A percentile compares a stretch with the other conserved stretches of the same genome.
Evolutionary conservation across 2,113 vertebrate species (phyloP).

Genomic region (Thamnophis sirtalis): DNA sequence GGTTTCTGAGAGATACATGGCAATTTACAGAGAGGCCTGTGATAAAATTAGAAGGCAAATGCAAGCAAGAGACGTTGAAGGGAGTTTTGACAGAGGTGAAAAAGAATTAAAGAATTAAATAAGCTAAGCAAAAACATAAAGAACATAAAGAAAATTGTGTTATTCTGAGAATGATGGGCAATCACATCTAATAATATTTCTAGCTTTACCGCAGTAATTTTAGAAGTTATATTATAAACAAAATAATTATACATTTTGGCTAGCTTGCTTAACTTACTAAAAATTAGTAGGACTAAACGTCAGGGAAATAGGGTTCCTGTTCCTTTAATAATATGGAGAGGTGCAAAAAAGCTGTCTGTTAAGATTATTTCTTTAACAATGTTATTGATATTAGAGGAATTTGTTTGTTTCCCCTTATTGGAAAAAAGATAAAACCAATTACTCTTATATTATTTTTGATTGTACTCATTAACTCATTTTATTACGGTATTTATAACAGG

Average conservation of each 20-base stretch:
- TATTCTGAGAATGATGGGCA: not conserved
- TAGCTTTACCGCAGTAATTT: not conserved
- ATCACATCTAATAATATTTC: not conserved
- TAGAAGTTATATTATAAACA: not conserved
- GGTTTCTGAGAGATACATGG: constrained; percentile 26
- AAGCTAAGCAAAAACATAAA: not conserved
- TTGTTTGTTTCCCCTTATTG: not conserved
- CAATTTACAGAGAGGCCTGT: constrained; percentile 22
- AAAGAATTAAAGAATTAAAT: not conserved
- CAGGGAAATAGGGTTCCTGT: not conserved
- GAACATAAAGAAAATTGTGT: not conserved
- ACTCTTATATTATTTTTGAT: not conserved
- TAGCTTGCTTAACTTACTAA: not conserved
- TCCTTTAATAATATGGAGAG: not conserved
- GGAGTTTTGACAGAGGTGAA: not conserved
- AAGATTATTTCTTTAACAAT: not conserved
- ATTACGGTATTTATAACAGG: not conserved
- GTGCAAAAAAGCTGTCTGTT: not conserved
- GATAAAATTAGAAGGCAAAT: constrained; percentile 40
- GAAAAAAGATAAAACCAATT: not conserved
- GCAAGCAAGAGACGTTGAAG: constrained; percentile 15
- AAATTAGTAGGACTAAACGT: not conserved
- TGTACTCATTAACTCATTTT: not conserved
- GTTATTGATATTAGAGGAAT: not conserved
- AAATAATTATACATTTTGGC: not conserved